A percentile compares a stretch with the other conserved stretches of the same genome.
Evolutionary conservation across 2,797 vertebrate species (phyloP).

Genomic region (Pseudochirops corinnae): DNA sequence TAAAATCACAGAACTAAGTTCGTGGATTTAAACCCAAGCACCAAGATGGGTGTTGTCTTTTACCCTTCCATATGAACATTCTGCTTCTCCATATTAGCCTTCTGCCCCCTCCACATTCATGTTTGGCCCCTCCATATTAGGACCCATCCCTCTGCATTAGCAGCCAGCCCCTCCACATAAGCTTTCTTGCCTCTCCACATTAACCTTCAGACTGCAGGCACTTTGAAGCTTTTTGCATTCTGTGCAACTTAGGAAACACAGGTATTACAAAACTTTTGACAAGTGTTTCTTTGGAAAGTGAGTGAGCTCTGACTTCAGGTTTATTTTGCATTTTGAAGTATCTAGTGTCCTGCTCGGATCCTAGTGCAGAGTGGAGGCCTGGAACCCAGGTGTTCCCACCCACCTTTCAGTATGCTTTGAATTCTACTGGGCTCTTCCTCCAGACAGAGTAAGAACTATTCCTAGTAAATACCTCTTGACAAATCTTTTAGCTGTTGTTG

Average conservation of each 20-base stretch:
- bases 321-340: constrained; percentile 46
- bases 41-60: not conserved
- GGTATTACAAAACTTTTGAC: constrained; percentile 36
- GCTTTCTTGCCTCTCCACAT: constrained; percentile 20
- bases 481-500: not conserved
- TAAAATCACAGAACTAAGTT: not conserved
- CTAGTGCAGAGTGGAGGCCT: not conserved
- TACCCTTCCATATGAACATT: not conserved
- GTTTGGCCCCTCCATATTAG: too few relatives aligned
- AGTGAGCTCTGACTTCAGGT: not conserved
- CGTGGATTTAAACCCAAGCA: not conserved
- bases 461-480: not conserved
- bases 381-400: not conserved
- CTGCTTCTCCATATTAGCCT: not conserved
- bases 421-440: not conserved
- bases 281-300: constrained; percentile 2
- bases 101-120: too few relatives aligned
- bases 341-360: not conserved
- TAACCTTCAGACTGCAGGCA: constrained; percentile 37
- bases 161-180: not conserved
- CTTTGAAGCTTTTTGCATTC: constrained; percentile 58
- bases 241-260: constrained; percentile 21
- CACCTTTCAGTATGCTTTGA: not conserved
- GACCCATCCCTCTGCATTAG: too few relatives aligned
- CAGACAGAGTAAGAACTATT: not conserved